These are phyloP conservation scores for Mystacides longicornis DNA, from an alignment of 2,888 invertebrate genomes.

Conservation along the genomic window DNA sequence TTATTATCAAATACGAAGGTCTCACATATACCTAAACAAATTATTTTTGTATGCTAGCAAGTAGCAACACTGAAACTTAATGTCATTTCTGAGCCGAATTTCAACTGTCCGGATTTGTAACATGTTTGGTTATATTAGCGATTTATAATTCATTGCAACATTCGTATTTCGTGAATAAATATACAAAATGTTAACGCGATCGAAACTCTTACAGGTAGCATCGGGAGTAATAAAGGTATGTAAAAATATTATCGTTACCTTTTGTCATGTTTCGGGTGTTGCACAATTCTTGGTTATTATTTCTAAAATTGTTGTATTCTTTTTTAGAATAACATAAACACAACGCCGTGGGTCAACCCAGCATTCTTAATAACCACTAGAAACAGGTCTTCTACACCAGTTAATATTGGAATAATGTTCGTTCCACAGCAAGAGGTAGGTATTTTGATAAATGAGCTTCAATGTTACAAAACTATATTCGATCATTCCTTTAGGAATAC, in stretches of 20 bases:
- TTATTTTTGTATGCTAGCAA: too few species aligned
- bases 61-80: neutral
- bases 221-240: conserved; percentile 37
- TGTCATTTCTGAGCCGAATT: conserved; percentile 1
- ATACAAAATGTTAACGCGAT: conserved; percentile 40
- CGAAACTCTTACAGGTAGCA: conserved; percentile 38
- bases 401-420: conserved; percentile 93
- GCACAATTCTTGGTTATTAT: conserved; percentile 13
- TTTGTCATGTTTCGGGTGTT: neutral
- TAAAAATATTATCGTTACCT: neutral
- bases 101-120: conserved; percentile 7
- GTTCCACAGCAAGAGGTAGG: conserved; percentile 97
- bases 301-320: conserved; percentile 23
- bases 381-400: conserved; percentile 58
- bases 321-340: conserved; percentile 36
- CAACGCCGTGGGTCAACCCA: conserved; percentile 8
- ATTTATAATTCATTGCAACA: neutral
- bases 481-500: too few species aligned
- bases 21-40: too few species aligned
- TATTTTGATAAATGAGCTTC: neutral
- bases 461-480: neutral
- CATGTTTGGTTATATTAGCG: conserved; percentile 6
- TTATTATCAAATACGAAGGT: too few species aligned
- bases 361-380: conserved; percentile 26
- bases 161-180: neutral